Evolutionary conservation across 2,888 invertebrate species (phyloP).

Genomic region (Leucoptera coffeella): DNA sequence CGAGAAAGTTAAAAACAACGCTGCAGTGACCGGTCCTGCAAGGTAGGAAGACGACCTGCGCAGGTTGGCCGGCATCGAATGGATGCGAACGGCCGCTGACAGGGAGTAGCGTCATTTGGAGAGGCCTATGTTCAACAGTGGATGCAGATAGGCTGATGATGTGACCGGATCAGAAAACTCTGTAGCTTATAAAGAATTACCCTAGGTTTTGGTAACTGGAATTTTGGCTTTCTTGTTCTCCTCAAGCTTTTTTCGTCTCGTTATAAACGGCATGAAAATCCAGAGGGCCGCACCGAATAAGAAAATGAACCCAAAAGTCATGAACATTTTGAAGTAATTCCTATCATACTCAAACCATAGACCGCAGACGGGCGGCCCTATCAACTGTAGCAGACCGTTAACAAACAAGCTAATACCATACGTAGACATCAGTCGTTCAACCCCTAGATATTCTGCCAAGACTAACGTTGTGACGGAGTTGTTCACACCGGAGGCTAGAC

Average conservation of each 20-base stretch:
- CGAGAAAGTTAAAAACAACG: too few species aligned
- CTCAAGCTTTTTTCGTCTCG: constrained; percentile 22
- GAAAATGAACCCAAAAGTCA: constrained; percentile 67
- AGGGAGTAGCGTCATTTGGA: too few species aligned
- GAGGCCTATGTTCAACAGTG: too few species aligned
- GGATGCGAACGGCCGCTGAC: too few species aligned
- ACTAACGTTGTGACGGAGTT: constrained; percentile 82
- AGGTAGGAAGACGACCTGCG: too few species aligned
- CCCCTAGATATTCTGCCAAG: constrained; percentile 83
- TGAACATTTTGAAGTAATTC: constrained; percentile 66
- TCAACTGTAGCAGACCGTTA: constrained; percentile 72
- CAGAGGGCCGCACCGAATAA: constrained; percentile 68
- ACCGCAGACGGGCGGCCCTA: constrained; percentile 79
- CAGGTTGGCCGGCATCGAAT: too few species aligned
- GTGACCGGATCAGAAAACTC: too few species aligned
- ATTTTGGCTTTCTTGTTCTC: constrained; percentile 9
- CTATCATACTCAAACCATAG: constrained; percentile 58
- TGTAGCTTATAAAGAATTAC: too few species aligned
- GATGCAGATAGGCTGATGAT: too few species aligned
- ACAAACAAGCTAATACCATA: constrained; percentile 83
- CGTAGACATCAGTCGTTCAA: constrained; percentile 74
- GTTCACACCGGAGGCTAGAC: constrained; percentile 75
- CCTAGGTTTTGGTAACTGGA: too few species aligned
- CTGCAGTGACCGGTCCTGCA: too few species aligned
- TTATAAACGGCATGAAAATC: constrained; percentile 70